phyloP scores from a whole-genome alignment of 2,113 vertebrate species.

The Hiodon alosoides region DNA sequence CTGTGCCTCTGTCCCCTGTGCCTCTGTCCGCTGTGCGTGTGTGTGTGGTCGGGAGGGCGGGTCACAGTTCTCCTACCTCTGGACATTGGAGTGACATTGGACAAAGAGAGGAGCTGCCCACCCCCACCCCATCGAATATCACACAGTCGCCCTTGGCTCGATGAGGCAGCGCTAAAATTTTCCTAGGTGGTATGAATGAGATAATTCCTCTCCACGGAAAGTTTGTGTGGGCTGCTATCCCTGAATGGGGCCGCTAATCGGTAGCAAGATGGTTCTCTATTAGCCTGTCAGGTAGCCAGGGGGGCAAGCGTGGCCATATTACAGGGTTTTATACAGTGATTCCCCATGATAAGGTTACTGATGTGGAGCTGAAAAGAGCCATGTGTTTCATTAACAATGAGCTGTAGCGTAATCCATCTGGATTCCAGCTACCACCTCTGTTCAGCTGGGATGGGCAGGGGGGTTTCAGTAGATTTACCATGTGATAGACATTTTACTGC shows the following conservation, averaged over 20 bases:
- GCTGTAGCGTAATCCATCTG: slow-evolving; percentile 23
- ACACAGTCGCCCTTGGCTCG: slow-evolving; percentile 29
- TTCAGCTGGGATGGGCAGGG: background rate
- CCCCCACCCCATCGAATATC: slow-evolving; percentile 10
- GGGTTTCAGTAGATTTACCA: too few relatives aligned
- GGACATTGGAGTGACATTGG: too few relatives aligned
- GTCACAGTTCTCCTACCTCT: too few relatives aligned
- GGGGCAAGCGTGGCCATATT: background rate
- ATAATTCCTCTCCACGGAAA: slow-evolving; percentile 42
- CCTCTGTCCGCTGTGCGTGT: too few relatives aligned
- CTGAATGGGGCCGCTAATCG: slow-evolving; percentile 16
- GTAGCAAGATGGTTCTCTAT: slow-evolving; percentile 10
- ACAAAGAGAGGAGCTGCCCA: too few relatives aligned
- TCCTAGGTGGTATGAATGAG: slow-evolving; percentile 38
- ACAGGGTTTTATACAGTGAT: slow-evolving; percentile 25
- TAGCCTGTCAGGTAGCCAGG: slow-evolving; percentile 3
- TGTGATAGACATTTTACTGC: slow-evolving; percentile 13
- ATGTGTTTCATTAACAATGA: background rate
- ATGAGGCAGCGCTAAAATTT: slow-evolving; percentile 41
- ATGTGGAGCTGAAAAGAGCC: background rate
- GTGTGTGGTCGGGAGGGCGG: too few relatives aligned
- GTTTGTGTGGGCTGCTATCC: slow-evolving; percentile 14
- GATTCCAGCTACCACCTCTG: slow-evolving; percentile 11
- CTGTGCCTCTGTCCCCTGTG: too few relatives aligned
- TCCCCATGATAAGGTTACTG: slow-evolving; percentile 25